Evolutionary conservation across 1,140 invertebrate genomes (phyloP).

Genomic region (Brachionus angularis): DNA sequence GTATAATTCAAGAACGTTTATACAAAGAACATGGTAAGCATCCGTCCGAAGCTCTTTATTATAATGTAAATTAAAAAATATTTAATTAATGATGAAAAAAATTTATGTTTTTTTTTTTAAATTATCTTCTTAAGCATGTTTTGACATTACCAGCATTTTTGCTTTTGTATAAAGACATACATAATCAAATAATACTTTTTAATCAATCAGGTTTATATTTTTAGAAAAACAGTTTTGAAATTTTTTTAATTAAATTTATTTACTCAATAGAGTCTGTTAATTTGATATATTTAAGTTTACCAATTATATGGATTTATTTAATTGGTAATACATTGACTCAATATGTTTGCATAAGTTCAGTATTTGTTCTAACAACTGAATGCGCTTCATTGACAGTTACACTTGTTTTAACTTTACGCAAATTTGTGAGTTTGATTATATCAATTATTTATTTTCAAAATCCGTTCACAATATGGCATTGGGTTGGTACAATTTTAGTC

Average conservation of each 20-base stretch:
- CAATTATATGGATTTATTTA: slow-evolving; percentile 73
- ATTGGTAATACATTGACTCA: slow-evolving; percentile 82
- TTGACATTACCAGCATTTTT: slow-evolving; percentile 79
- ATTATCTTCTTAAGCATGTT: slow-evolving; percentile 64
- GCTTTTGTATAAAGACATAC: slow-evolving; percentile 70
- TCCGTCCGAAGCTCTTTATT: slow-evolving; percentile 87
- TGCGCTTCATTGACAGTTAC: slow-evolving; percentile 90
- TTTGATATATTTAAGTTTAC: slow-evolving; percentile 59
- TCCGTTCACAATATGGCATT: slow-evolving; percentile 83
- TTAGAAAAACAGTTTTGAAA: slow-evolving; percentile 38
- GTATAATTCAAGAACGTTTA: slow-evolving; percentile 88
- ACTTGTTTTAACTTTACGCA: slow-evolving; percentile 85
- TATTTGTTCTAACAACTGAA: slow-evolving; percentile 86
- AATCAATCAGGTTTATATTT: slow-evolving; percentile 51
- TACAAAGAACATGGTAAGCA: slow-evolving; percentile 84
- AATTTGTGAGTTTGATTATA: slow-evolving; percentile 87
- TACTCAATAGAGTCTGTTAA: neutral
- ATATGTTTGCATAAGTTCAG: slow-evolving; percentile 88
- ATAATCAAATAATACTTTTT: slow-evolving; percentile 63
- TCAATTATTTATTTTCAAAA: slow-evolving; percentile 94
- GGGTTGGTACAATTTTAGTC: slow-evolving; percentile 83
- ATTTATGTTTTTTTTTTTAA: neutral
- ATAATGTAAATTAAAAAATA: slow-evolving; percentile 64
- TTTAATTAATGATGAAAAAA: neutral
- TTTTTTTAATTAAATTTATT: neutral